Conservation (phyloP, 1,140 invertebrate species). For the Oedothorax gibbosus region DNA sequence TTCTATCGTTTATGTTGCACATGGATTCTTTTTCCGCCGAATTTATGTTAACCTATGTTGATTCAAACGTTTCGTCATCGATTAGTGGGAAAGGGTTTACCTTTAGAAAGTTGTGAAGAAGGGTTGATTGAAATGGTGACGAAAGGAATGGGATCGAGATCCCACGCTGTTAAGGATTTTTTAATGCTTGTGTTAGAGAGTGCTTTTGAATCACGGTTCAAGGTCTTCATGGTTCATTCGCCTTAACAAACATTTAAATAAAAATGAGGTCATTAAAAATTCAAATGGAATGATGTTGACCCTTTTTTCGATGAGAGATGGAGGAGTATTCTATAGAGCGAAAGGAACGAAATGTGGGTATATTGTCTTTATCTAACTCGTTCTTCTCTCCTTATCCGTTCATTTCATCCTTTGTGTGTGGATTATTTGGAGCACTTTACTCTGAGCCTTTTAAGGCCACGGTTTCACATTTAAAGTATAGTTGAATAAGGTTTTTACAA, state of each 20-base stretch:
- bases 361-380: not conserved
- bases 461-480: too few relatives aligned
- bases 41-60: constrained; percentile 1
- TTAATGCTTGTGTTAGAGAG: not conserved
- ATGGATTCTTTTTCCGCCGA: not conserved
- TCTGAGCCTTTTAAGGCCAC: too few relatives aligned
- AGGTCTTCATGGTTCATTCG: constrained; percentile 28
- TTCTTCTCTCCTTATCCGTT: too few relatives aligned
- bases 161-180: not conserved
- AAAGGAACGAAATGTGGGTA: not conserved
- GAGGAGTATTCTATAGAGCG: not conserved
- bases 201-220: constrained; percentile 15
- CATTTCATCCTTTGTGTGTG: too few relatives aligned
- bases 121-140: not conserved
- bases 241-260: not conserved
- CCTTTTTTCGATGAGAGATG: constrained; percentile 13
- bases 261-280: constrained; percentile 36
- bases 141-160: not conserved
- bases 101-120: not conserved
- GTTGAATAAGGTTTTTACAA: too few relatives aligned
- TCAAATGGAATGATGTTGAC: constrained; percentile 45
- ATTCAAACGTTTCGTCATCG: not conserved
- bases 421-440: too few relatives aligned
- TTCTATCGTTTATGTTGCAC: too few relatives aligned
- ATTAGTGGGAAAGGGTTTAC: constrained; percentile 25